Conservation (phyloP, 2,113 vertebrate genomes). For the Callospermophilus lateralis region DNA sequence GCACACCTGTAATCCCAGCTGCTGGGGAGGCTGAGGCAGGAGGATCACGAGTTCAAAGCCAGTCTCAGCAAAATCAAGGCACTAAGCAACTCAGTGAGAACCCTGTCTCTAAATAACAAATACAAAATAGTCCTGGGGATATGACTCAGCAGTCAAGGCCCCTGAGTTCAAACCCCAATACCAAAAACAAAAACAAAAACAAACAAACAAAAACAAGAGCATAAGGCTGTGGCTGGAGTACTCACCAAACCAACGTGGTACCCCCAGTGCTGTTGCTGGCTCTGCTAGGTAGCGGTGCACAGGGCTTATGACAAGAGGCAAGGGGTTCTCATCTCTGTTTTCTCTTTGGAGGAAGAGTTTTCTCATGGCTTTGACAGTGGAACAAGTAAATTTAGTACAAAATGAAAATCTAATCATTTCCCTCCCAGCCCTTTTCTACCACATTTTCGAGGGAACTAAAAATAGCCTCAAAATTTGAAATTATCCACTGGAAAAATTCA, state of each 20-base stretch:
- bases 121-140: no score
- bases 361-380: not conserved
- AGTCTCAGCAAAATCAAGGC: no score
- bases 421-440: not conserved
- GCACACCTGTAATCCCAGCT: no score
- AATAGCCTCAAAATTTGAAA: not conserved
- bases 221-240: not conserved
- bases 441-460: not conserved
- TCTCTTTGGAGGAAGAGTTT: not conserved
- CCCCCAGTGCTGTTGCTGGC: not conserved
- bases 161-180: no score
- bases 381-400: constrained; percentile 3
- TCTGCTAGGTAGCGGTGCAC: not conserved
- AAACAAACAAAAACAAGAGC: not conserved
- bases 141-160: no score
- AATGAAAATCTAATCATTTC: constrained; percentile 22
- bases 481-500: not conserved
- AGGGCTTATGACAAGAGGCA: not conserved
- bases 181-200: no score
- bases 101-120: no score
- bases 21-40: no score
- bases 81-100: no score
- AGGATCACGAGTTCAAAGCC: no score
- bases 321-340: not conserved
- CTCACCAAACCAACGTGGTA: no score